phyloP scores from a whole-genome alignment of 2,113 vertebrate species.

The Ophiodon elongatus region DNA sequence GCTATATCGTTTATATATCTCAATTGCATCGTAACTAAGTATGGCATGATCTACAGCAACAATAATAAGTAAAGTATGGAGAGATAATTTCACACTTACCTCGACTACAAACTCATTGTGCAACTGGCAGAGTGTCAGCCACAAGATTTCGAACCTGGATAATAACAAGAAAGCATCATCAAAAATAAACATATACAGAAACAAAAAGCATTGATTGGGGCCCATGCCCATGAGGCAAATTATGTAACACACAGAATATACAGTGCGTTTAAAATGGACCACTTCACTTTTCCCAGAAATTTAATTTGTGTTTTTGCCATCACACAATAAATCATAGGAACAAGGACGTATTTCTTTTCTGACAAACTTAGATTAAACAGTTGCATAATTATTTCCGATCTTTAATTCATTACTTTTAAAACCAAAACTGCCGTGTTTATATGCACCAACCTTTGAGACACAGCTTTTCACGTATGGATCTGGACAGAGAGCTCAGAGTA shows the following conservation, averaged over 20 bases:
- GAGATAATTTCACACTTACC: constrained; percentile 80
- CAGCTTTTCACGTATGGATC: neutral
- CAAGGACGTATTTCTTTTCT: neutral
- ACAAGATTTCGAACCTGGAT: constrained; percentile 93
- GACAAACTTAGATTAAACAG: neutral
- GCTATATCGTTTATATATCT: too few species aligned
- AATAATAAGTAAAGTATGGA: neutral
- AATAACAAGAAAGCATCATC: constrained; percentile 2
- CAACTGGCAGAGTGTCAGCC: constrained; percentile 96
- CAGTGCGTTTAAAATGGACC: neutral
- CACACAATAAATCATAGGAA: neutral
- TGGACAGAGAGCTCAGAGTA: neutral
- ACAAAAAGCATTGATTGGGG: neutral
- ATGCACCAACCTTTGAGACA: neutral
- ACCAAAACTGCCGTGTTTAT: neutral
- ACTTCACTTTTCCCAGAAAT: neutral
- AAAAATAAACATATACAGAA: neutral
- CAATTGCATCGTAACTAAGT: neutral
- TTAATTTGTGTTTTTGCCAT: neutral
- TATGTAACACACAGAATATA: neutral
- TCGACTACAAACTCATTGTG: constrained; percentile 96
- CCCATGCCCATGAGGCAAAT: neutral
- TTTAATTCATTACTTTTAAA: neutral
- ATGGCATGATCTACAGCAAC: neutral
- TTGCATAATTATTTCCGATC: neutral